A percentile compares a stretch with the other conserved stretches of the same genome.
Evolutionary conservation across 2,888 invertebrate species (phyloP).

Genomic region (Sylvicola cinctus): DNA sequence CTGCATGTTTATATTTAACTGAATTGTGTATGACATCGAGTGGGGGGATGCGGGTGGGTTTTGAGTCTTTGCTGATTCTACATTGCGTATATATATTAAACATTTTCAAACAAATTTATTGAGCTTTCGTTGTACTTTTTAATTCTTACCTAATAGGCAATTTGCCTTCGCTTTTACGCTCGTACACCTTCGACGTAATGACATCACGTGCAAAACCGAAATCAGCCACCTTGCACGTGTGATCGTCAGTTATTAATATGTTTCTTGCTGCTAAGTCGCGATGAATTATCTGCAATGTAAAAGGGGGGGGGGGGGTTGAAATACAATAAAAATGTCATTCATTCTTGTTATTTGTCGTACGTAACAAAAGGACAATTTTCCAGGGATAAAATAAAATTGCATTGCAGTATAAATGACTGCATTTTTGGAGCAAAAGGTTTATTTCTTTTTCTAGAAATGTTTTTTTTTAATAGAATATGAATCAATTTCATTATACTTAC

Average conservation of each 20-base stretch:
- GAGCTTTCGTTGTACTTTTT: too few relatives aligned
- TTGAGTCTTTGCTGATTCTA: too few relatives aligned
- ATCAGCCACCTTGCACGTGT: conserved; percentile 81
- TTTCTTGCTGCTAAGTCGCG: conserved; percentile 79
- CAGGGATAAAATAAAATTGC: background rate
- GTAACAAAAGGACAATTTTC: background rate
- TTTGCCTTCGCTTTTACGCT: conserved; percentile 66
- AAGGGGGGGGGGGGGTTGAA: background rate
- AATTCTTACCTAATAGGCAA: conserved; percentile 39
- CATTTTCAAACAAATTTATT: too few relatives aligned
- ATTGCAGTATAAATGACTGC: too few relatives aligned
- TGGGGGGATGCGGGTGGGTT: too few relatives aligned
- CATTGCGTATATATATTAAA: too few relatives aligned
- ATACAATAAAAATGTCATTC: background rate
- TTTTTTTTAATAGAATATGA: too few relatives aligned
- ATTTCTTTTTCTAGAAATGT: too few relatives aligned
- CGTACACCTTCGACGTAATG: conserved; percentile 70
- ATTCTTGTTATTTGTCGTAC: background rate
- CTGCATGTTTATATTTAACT: too few relatives aligned
- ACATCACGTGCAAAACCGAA: conserved; percentile 87
- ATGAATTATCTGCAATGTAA: conserved; percentile 50
- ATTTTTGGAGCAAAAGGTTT: too few relatives aligned
- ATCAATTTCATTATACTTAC: too few relatives aligned
- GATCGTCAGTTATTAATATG: conserved; percentile 66
- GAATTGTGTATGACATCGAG: too few relatives aligned